Conservation (phyloP, 2,113 vertebrate genomes). For the Empidonax traillii region DNA sequence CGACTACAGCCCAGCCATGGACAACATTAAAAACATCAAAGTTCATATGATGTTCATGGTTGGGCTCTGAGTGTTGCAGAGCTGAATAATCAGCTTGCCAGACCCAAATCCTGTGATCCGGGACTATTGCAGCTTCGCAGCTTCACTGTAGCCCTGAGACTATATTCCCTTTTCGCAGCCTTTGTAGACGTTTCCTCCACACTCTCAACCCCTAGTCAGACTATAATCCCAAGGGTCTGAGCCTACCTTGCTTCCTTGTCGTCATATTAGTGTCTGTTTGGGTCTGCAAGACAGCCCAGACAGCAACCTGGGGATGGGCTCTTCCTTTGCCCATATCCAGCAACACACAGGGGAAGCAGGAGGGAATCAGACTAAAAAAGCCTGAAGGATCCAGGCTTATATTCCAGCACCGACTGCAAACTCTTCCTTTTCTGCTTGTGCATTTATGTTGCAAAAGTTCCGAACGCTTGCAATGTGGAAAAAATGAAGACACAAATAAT, state of each 20-base stretch:
- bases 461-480: not conserved
- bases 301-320: not conserved
- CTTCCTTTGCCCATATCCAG: not conserved
- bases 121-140: not conserved
- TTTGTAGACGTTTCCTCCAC: not conserved
- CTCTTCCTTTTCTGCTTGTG: fast-evolving
- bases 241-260: not conserved
- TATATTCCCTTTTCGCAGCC: not conserved
- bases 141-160: not conserved
- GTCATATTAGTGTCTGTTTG: not conserved
- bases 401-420: not conserved
- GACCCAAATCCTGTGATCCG: not conserved
- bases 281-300: not conserved
- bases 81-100: not conserved
- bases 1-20: not conserved
- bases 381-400: not conserved
- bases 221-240: not conserved
- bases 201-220: not conserved
- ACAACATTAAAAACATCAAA: conserved; percentile 21
- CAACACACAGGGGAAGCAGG: not conserved
- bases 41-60: not conserved
- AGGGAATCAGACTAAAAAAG: not conserved
- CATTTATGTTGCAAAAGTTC: not conserved
- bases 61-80: not conserved
- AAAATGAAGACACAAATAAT: not conserved